These are phyloP conservation scores for Chirona hameri DNA, from an alignment of 2,888 invertebrate genomes.

Conservation along the genomic window DNA sequence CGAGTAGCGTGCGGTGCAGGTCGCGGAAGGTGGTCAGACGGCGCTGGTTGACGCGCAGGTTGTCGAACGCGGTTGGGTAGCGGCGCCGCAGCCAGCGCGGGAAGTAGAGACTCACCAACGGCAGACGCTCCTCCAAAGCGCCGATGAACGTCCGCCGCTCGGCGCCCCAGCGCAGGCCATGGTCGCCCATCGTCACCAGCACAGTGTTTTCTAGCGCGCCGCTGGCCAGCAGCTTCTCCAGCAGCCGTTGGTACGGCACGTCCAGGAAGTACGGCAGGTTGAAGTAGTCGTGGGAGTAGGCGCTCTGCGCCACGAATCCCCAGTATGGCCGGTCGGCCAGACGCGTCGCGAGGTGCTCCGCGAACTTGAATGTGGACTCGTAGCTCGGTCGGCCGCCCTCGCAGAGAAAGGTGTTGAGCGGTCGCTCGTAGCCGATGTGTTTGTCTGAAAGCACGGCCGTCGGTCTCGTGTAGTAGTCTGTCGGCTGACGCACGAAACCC, in stretches of 20 bases:
- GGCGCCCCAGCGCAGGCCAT: conserved; percentile 81
- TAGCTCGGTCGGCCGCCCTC: conserved; percentile 62
- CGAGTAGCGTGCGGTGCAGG: conserved; percentile 70
- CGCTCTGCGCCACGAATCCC: conserved; percentile 42
- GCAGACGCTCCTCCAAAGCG: conserved; percentile 57
- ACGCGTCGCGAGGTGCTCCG: conserved; percentile 66
- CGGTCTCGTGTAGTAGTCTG: conserved; percentile 78
- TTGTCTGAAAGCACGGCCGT: conserved; percentile 65
- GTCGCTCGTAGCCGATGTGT: conserved; percentile 59
- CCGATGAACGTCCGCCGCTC: conserved; percentile 71
- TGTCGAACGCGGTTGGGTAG: conserved; percentile 60
- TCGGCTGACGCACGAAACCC: conserved; percentile 74
- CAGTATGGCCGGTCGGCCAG: conserved; percentile 49
- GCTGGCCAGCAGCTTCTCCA: conserved; percentile 54
- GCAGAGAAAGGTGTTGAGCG: conserved; percentile 64
- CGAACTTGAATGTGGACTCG: conserved; percentile 63
- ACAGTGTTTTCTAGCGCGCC: conserved; percentile 63
- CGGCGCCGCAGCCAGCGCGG: conserved; percentile 66
- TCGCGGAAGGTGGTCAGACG: conserved; percentile 82
- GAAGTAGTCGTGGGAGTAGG: conserved; percentile 77
- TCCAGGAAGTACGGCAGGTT: conserved; percentile 75
- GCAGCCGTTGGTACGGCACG: conserved; percentile 57
- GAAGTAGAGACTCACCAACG: conserved; percentile 68
- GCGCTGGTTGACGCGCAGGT: conserved; percentile 62
- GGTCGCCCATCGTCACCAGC: conserved; percentile 75